Evolutionary conservation across 2,113 vertebrate species (phyloP).

Genomic region (Oostethus manadensis): DNA sequence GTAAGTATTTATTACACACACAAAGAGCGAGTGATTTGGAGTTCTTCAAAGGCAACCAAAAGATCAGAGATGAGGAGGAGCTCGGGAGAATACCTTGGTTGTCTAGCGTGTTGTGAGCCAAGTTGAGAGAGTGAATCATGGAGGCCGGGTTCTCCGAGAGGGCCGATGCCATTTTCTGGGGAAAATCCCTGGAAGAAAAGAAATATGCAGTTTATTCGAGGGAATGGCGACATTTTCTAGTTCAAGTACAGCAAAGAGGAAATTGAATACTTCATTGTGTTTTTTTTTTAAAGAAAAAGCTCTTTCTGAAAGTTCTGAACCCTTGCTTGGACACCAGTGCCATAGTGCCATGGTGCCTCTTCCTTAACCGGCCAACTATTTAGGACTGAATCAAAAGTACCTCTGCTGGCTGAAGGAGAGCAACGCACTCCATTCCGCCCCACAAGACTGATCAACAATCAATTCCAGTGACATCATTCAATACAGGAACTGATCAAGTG

Average conservation of each 20-base stretch:
- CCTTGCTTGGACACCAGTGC: not conserved
- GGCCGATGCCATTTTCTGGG: slow-evolving; percentile 83
- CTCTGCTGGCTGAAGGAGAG: not conserved
- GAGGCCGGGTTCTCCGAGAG: slow-evolving; percentile 83
- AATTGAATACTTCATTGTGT: not conserved
- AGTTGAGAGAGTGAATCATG: slow-evolving; percentile 82
- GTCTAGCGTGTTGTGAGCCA: slow-evolving; percentile 86
- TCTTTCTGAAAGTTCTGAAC: not conserved
- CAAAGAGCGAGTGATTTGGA: slow-evolving; percentile 26
- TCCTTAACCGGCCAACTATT: too few species aligned
- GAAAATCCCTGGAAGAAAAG: slow-evolving; percentile 76
- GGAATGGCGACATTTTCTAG: not conserved
- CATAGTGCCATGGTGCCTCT: not conserved
- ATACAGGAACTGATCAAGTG: not conserved
- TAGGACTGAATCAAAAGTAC: not conserved
- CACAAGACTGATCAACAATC: not conserved
- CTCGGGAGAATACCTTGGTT: slow-evolving; percentile 79
- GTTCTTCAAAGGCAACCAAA: slow-evolving; percentile 40
- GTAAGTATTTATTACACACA: too few species aligned
- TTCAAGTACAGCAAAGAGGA: too few species aligned
- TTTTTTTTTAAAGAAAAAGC: not conserved
- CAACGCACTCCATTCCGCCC: not conserved
- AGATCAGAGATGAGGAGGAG: slow-evolving; percentile 5
- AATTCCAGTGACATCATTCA: not conserved
- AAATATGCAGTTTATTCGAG: not conserved